Evolutionary conservation across 2,888 invertebrate genomes (phyloP).

Genomic region (Flabesymbios commensalis): DNA sequence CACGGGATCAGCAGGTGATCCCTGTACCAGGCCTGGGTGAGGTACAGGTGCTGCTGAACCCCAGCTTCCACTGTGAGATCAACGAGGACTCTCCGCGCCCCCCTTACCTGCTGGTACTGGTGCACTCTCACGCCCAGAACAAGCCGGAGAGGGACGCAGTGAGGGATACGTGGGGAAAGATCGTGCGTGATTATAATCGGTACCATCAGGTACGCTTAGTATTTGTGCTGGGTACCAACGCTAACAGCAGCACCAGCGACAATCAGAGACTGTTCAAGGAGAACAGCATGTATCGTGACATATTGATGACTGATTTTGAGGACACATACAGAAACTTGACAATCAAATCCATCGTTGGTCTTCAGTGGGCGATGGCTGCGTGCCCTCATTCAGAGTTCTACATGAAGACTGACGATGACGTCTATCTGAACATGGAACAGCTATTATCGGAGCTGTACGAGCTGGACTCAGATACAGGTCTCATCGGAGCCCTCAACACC

Average conservation of each 20-base stretch:
- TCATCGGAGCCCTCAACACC: conserved; percentile 38
- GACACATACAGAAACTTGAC: conserved; percentile 18
- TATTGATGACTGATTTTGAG: background rate
- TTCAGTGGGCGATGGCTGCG: conserved; percentile 6
- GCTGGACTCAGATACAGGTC: too few relatives aligned
- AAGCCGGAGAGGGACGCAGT: conserved; percentile 15
- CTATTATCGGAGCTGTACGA: too few relatives aligned
- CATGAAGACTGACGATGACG: conserved; percentile 52
- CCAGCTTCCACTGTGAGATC: too few relatives aligned
- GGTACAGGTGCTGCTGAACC: too few relatives aligned
- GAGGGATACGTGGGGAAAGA: conserved; percentile 14
- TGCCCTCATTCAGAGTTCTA: conserved; percentile 17
- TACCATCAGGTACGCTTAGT: background rate
- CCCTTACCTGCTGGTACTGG: conserved; percentile 1
- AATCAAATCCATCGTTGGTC: conserved; percentile 5
- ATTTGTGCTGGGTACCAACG: background rate
- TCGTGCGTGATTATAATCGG: background rate
- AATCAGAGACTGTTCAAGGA: background rate
- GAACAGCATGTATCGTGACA: background rate
- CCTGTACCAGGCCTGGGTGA: too few relatives aligned
- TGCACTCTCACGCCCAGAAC: conserved; percentile 4
- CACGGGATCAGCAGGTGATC: too few relatives aligned
- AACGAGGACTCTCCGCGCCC: too few relatives aligned
- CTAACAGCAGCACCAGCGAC: background rate
- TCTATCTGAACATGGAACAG: conserved; percentile 44